Base-by-base conservation (phyloP, 2,113 vertebrate genomes). In the Bombycilla garrulus region DNA sequence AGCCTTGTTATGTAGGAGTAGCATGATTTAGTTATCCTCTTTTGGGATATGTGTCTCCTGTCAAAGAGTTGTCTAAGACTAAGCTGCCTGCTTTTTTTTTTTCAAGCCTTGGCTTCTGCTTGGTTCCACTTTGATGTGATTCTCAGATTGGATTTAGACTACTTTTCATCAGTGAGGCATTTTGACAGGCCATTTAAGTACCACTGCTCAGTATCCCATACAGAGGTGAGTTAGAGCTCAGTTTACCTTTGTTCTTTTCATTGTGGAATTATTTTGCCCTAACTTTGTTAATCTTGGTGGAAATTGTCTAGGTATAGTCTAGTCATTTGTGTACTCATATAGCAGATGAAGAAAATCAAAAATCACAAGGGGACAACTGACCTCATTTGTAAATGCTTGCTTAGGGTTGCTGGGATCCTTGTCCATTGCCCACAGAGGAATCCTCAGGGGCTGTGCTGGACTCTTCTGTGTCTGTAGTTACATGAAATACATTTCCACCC, bases 331-430 rank as follows among this genome's bases (percentile, higher is more conserved):
- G 16, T 22, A 47, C 21, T 70, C 17, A 36, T 16, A 8, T 40
- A 51, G 36, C n/a, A 60, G 65, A 60, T 13, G 67, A 35, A 29
- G 28, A 47, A 92, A 88, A 36, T 0, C 8, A 70, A 50, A 81
- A 73, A 58, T 48, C 1, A 1, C 35, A 29, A 33, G 25, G 8
- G 28, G 9, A 28, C 11, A 16, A 26, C 11, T 25, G 29, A 50
- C 15, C 44, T 58, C 23, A 3, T 42, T n/a, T 40, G 7, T 11
- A 36, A 80, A 48, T 0, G 0, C 11, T 14, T 83, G 7, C 11
- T 38, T 38, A 26, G 29, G 5, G 42, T 31, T 1, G 0, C 20
- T 70, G 45, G 67, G 54, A 53, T 72, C 40, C 42, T 54, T 44
- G 29, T 25, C 38, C 24, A 1, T 10, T 66, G 23, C 25, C 64